phyloP scores from a whole-genome alignment of 2,797 vertebrate species.

The Lycodopsis pacificus region DNA sequence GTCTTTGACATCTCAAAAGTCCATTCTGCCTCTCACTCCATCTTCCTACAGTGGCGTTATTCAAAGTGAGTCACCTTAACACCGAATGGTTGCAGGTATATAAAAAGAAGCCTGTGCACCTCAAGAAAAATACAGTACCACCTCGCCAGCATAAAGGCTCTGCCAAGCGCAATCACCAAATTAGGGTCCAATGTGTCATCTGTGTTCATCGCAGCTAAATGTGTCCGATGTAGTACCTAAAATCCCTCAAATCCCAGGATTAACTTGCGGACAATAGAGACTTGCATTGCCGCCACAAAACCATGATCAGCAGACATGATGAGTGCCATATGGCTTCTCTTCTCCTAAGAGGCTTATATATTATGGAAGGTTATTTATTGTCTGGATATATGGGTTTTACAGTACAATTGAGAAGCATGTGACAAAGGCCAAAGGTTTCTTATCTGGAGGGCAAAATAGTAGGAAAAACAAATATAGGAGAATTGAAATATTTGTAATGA shows the following conservation, averaged over 20 bases:
- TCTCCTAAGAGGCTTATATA: conserved; percentile 68
- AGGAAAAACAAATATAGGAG: neutral
- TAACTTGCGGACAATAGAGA: conserved; percentile 66
- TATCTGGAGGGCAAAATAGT: neutral
- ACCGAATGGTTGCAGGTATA: neutral
- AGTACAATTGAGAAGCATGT: conserved; percentile 15
- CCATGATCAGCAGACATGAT: conserved; percentile 61
- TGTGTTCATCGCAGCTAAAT: conserved; percentile 45
- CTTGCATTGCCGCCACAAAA: conserved; percentile 47
- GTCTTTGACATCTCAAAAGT: conserved; percentile 4
- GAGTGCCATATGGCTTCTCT: conserved; percentile 59
- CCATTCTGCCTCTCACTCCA: neutral
- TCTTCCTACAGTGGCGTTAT: neutral
- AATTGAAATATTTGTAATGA: neutral
- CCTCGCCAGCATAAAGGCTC: neutral
- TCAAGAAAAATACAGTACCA: conserved; percentile 14
- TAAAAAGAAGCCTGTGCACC: neutral
- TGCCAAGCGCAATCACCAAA: conserved; percentile 39
- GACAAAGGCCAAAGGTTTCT: conserved; percentile 24
- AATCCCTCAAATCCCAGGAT: conserved; percentile 68
- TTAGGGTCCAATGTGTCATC: conserved; percentile 53
- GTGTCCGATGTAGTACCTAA: conserved; percentile 46
- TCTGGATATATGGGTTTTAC: conserved; percentile 49
- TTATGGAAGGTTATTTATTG: conserved; percentile 59
- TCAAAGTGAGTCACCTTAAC: neutral